phyloP scores from a whole-genome alignment of 2,888 invertebrate species.

The Caenorhabditis imperialis region DNA sequence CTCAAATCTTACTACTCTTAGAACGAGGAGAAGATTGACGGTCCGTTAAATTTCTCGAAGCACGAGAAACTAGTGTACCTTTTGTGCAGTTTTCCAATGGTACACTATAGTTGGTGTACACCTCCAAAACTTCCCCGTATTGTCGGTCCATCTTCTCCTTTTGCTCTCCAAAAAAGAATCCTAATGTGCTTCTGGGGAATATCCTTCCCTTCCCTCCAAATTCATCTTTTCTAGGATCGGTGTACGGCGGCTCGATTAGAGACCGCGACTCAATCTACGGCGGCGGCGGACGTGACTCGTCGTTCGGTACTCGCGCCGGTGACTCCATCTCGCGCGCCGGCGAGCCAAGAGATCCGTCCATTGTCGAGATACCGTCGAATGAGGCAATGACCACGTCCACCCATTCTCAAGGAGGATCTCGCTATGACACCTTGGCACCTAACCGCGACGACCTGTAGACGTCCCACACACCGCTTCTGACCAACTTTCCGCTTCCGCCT shows the following conservation, averaged over 20 bases:
- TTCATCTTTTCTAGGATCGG: conserved; percentile 57
- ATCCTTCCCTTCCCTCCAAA: too few species aligned
- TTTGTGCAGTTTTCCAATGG: conserved; percentile 10
- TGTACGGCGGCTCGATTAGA: conserved; percentile 63
- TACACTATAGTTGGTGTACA: conserved; percentile 37
- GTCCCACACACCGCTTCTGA: background rate
- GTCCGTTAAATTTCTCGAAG: conserved; percentile 26
- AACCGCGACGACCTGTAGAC: conserved; percentile 61
- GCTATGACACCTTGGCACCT: conserved; percentile 60
- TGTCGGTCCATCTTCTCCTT: conserved; percentile 43
- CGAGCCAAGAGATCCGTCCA: conserved; percentile 54
- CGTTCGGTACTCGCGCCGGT: conserved; percentile 49
- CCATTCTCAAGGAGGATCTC: conserved; percentile 59
- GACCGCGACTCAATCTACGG: conserved; percentile 62
- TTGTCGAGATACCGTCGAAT: conserved; percentile 64
- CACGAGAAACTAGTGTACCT: conserved; percentile 45
- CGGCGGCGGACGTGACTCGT: conserved; percentile 56
- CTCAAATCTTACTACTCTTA: conserved; percentile 13
- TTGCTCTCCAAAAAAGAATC: conserved; percentile 6
- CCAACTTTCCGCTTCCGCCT: conserved; percentile 34
- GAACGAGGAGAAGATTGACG: conserved; percentile 34
- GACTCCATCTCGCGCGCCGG: conserved; percentile 42
- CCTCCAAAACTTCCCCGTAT: conserved; percentile 12
- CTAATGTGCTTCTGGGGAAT: too few species aligned
- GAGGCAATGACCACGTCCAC: conserved; percentile 52